phyloP scores from a whole-genome alignment of 1,140 invertebrate species.

The Drosophila bifasciata region DNA sequence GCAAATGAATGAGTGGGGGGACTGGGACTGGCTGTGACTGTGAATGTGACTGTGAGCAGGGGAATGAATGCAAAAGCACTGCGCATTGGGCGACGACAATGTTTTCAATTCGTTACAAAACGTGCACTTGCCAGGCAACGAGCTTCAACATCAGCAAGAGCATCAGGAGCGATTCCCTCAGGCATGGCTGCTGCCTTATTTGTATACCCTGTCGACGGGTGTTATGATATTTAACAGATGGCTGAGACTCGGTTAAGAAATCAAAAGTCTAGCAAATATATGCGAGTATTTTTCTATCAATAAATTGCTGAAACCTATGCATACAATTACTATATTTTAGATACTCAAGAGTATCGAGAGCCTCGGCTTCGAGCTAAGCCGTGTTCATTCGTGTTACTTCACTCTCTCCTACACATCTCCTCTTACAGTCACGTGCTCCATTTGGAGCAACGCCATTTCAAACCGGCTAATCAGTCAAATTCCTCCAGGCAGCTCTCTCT shows the following conservation, averaged over 20 bases:
- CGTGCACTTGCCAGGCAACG: slow-evolving; percentile 51
- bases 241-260: no score
- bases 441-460: slow-evolving; percentile 68
- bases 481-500: slow-evolving; percentile 42
- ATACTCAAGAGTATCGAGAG: no score
- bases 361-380: no score
- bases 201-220: no score
- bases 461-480: slow-evolving; percentile 81
- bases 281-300: no score
- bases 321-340: no score
- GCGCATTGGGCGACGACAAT: slow-evolving; percentile 49
- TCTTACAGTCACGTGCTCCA: slow-evolving; percentile 64
- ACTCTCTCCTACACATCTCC: background rate
- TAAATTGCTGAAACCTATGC: no score
- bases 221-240: no score
- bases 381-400: background rate
- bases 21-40: slow-evolving; percentile 29
- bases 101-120: slow-evolving; percentile 68
- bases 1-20: slow-evolving; percentile 68
- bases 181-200: slow-evolving; percentile 11
- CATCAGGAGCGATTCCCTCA: slow-evolving; percentile 28
- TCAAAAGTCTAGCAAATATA: no score
- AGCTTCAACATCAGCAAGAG: slow-evolving; percentile 18
- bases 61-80: slow-evolving; percentile 31
- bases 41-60: background rate